Base-by-base conservation (phyloP, 2,797 vertebrate genomes). In the Acomys russatus region DNA sequence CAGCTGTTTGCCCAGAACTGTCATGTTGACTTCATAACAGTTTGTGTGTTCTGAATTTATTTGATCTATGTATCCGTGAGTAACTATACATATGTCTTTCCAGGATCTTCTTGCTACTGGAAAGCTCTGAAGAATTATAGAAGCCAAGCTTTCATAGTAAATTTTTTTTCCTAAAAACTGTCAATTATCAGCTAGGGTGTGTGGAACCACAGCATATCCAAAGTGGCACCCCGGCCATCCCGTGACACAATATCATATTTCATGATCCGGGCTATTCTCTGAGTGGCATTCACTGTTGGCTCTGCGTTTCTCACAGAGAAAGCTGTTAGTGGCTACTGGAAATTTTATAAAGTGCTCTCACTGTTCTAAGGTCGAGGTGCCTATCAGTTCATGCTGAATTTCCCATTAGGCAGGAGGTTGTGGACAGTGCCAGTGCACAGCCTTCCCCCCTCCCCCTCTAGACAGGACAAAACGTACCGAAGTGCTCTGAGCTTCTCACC, bases 91-190 rank as follows among this genome's bases (percentile, higher is more conserved):
- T 30, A 79, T 63, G 38, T 59, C 64, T 78, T 70, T 76, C 83
- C 56, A 88, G 51, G 64, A 92, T 85, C 28, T 91, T 88, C 89
- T 30, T 15, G 4, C 35, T 97, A 94, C 35, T n/a, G 1, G 20
- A 82, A 97, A 95, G 94, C 80, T 88, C 96, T 78, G 78, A 96
- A 96, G 30, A 74, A 63, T 95, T 44, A 93, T 0, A 88, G 68
- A 97, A 96, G 82, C 86, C 64, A 96, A 94, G 20, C 38, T 97
- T 97, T 88, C 80, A 94, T 96, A 77, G 38, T 92, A 97, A 97
- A 77, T 18, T 2, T 78, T n/a, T 76, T 88, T 92, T 61, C 64
- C 63, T 35, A 88, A 84, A 91, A 88, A 33, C 28, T 93, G 61
- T 70, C 79, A 95, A 94, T 12, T 73, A 6, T 54, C 33, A 30